These are phyloP conservation scores for Halcyon badia DNA, from an alignment of 2,797 vertebrate species.

Conservation along the genomic window DNA sequence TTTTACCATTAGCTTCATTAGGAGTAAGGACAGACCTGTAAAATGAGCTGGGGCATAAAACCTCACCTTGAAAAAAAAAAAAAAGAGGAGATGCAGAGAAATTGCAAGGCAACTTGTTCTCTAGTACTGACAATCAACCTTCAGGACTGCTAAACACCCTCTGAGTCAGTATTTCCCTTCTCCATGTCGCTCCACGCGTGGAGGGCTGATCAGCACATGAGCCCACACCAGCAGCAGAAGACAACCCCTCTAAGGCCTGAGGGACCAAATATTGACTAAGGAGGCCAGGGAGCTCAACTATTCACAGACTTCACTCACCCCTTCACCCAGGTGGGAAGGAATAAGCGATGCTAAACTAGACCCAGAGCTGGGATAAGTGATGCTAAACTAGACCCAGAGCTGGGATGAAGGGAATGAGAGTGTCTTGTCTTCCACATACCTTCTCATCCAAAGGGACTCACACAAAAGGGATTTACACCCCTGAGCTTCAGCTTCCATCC, in stretches of 20 bases:
- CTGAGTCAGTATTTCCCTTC: background rate
- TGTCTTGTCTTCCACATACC: background rate
- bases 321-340: background rate
- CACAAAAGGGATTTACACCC: background rate
- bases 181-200: accelerated
- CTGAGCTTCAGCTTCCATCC: background rate
- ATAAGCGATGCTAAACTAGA: background rate
- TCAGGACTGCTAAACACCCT: background rate
- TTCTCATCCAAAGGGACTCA: background rate
- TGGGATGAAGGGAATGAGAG: background rate
- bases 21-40: background rate
- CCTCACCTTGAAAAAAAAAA: background rate
- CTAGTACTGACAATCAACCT: background rate
- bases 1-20: background rate
- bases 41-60: background rate
- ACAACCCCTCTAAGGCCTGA: background rate
- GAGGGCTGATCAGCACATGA: background rate
- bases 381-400: background rate
- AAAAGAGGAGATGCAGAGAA: background rate
- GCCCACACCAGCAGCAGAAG: background rate
- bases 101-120: background rate
- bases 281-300: background rate
- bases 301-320: background rate
- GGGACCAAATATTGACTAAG: background rate
- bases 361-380: accelerated